Percentiles rank a stretch among this genome's conserved stretches.
These are phyloP conservation scores for Cephalopholis sonnerati DNA, from an alignment of 2,113 vertebrate genomes.

Conservation along the genomic window DNA sequence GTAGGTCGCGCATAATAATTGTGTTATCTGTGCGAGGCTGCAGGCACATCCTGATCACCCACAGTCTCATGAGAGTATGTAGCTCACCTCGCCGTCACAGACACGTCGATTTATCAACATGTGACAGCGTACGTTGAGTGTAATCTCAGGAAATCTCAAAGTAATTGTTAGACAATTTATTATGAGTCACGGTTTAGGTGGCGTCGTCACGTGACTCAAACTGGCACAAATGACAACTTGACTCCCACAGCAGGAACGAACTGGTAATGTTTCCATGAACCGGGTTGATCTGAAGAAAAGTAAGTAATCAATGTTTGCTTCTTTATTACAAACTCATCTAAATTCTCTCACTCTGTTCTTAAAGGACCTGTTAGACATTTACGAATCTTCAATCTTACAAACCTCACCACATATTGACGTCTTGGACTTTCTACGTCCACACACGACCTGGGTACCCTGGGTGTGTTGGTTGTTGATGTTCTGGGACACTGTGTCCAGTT, in stretches of 20 bases:
- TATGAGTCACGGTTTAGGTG: slow-evolving; percentile 14
- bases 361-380: no score
- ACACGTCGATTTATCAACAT: slow-evolving; percentile 4
- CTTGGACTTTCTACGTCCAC: no score
- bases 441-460: no score
- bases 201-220: slow-evolving; percentile 13
- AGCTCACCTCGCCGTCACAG: slow-evolving; percentile 22
- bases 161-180: slow-evolving; percentile 20
- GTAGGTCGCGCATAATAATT: slow-evolving; percentile 57
- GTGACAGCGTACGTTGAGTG: slow-evolving; percentile 8
- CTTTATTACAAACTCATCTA: neutral
- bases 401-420: no score
- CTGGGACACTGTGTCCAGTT: no score
- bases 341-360: neutral
- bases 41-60: slow-evolving; percentile 40
- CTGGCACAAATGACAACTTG: neutral
- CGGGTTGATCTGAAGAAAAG: neutral
- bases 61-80: slow-evolving; percentile 11
- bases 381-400: no score
- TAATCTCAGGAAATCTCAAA: slow-evolving; percentile 19
- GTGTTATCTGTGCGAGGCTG: slow-evolving; percentile 53
- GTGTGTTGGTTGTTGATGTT: no score
- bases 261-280: neutral
- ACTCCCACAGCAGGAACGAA: neutral
- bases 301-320: neutral